phyloP scores from a whole-genome alignment of 2,113 vertebrate species.

The Pitta sordida region DNA sequence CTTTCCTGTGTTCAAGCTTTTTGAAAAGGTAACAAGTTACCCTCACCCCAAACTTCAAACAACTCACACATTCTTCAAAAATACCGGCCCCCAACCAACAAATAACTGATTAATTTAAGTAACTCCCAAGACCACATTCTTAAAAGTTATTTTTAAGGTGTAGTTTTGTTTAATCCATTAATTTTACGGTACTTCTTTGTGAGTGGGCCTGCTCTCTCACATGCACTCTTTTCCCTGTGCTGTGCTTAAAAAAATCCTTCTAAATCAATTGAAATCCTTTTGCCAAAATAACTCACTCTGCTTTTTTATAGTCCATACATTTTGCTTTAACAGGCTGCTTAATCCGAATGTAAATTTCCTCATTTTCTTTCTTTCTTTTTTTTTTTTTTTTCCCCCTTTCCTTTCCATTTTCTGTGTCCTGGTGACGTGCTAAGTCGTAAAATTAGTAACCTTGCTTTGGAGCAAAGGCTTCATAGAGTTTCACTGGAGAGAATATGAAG shows the following conservation, averaged over 20 bases:
- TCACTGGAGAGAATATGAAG: neutral
- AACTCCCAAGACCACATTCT: neutral
- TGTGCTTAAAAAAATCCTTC: conserved; percentile 7
- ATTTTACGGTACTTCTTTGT: conserved; percentile 1
- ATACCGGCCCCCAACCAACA: neutral
- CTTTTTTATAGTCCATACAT: neutral
- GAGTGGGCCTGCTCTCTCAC: neutral
- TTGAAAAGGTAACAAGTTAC: neutral
- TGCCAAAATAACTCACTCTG: neutral
- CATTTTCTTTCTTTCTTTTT: neutral
- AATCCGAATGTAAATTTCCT: neutral
- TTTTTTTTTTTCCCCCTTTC: too few relatives aligned
- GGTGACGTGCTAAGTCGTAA: neutral
- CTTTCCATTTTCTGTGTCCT: neutral
- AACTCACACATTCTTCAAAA: neutral
- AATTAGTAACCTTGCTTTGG: neutral
- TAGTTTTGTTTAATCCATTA: neutral
- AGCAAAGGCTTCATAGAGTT: neutral
- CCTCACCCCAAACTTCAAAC: neutral
- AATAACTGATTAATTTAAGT: neutral
- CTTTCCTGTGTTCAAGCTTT: neutral
- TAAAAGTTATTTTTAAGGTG: neutral
- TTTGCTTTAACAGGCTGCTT: neutral
- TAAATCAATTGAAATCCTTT: neutral
- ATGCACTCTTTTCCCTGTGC: neutral